phyloP scores from a whole-genome alignment of 2,113 vertebrate genomes.

The Embiotoca jacksoni region DNA sequence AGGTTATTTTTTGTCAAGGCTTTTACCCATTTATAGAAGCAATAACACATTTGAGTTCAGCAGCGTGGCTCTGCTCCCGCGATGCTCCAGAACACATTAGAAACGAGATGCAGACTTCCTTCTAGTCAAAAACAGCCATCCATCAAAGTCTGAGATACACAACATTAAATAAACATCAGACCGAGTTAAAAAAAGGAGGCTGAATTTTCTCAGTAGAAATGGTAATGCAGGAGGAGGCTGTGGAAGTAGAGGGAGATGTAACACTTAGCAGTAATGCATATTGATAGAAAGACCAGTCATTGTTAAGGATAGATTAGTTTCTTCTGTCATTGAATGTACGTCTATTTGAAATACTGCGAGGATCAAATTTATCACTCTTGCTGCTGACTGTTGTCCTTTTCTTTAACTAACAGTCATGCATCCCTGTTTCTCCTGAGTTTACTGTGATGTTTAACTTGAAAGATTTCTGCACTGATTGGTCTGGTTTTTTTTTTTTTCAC shows the following conservation, averaged over 20 bases:
- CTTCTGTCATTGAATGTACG: not conserved
- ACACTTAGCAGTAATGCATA: not conserved
- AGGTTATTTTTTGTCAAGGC: not conserved
- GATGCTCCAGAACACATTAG: not conserved
- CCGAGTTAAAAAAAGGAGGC: slow-evolving; percentile 9
- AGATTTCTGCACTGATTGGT: not conserved
- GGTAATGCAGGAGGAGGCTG: slow-evolving; percentile 7
- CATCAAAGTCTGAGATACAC: slow-evolving; percentile 7
- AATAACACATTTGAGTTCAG: slow-evolving; percentile 10
- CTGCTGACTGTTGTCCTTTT: slow-evolving; percentile 13
- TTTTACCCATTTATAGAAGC: not conserved
- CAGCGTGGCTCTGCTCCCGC: not conserved
- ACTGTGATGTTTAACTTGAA: slow-evolving; percentile 12
- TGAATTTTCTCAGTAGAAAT: slow-evolving; percentile 30
- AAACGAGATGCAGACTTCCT: no score
- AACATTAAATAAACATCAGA: not conserved
- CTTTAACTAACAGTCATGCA: no score
- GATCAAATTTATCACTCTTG: not conserved
- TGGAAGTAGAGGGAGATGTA: slow-evolving; percentile 5
- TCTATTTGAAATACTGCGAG: not conserved
- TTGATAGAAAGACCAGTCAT: not conserved
- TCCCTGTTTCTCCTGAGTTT: slow-evolving; percentile 2
- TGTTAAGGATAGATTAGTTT: not conserved
- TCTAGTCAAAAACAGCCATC: not conserved
- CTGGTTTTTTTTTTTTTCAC: not conserved